Evolutionary conservation across 2,113 vertebrate genomes (phyloP).

Genomic region (Leiothrix lutea): DNA sequence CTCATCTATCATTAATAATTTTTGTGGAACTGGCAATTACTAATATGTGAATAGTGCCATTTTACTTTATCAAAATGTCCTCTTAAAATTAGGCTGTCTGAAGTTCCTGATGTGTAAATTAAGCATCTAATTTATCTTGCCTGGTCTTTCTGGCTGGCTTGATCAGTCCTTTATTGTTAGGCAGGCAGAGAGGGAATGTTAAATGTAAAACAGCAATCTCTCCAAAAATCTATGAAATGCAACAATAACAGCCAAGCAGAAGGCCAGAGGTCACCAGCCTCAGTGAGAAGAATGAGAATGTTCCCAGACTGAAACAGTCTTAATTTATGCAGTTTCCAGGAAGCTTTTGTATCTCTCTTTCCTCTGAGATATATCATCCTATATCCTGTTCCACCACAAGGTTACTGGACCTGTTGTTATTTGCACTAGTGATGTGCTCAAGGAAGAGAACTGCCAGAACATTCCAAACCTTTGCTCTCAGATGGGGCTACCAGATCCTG

Average conservation of each 20-base stretch:
- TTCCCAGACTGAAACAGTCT: neutral
- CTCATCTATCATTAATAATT: constrained; percentile 62
- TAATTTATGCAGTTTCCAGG: neutral
- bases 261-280: neutral
- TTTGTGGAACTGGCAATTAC: constrained; percentile 35
- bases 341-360: neutral
- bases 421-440: neutral
- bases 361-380: neutral
- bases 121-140: constrained; percentile 73
- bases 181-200: constrained; percentile 23
- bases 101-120: constrained; percentile 68
- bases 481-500: neutral
- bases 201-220: neutral
- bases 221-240: neutral
- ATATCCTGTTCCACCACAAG: neutral
- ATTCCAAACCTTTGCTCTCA: neutral
- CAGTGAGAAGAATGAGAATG: neutral
- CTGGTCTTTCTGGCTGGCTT: constrained; percentile 31
- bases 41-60: constrained; percentile 40
- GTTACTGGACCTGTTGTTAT: neutral
- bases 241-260: neutral
- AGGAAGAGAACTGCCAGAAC: neutral
- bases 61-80: constrained; percentile 74
- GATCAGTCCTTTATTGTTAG: constrained; percentile 39
- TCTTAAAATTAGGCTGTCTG: constrained; percentile 72